These are phyloP conservation scores for Brenthis ino DNA, from an alignment of 2,888 invertebrate genomes.

Conservation along the genomic window DNA sequence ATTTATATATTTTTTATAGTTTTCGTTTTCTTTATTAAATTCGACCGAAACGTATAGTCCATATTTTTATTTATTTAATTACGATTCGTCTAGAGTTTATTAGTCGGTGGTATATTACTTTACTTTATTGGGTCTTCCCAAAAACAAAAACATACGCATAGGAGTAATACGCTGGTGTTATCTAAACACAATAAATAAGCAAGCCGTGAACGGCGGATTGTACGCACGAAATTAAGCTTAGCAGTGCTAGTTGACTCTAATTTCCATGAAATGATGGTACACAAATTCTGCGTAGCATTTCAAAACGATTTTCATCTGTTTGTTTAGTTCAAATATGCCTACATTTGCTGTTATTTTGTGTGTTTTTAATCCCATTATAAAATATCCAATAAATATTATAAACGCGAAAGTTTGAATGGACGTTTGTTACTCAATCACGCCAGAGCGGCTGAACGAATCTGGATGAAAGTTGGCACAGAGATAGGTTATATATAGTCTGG, in stretches of 20 bases:
- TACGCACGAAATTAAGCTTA: conserved; percentile 1
- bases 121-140: neutral
- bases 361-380: no score
- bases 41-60: no score
- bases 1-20: no score
- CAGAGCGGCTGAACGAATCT: no score
- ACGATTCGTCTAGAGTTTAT: no score
- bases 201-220: neutral
- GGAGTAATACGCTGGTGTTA: neutral
- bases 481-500: no score
- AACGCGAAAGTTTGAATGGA: no score
- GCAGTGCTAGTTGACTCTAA: conserved; percentile 9
- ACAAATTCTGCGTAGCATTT: neutral
- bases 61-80: no score
- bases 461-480: no score
- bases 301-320: conserved; percentile 5
- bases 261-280: neutral
- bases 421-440: no score
- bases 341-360: neutral
- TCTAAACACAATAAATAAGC: conserved; percentile 3
- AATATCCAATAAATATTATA: no score
- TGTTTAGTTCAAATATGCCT: neutral
- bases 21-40: no score
- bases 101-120: neutral
- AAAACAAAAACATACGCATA: neutral